These are phyloP conservation scores for Oreochromis grahami DNA, from an alignment of 2,797 vertebrate species.

Conservation along the genomic window DNA sequence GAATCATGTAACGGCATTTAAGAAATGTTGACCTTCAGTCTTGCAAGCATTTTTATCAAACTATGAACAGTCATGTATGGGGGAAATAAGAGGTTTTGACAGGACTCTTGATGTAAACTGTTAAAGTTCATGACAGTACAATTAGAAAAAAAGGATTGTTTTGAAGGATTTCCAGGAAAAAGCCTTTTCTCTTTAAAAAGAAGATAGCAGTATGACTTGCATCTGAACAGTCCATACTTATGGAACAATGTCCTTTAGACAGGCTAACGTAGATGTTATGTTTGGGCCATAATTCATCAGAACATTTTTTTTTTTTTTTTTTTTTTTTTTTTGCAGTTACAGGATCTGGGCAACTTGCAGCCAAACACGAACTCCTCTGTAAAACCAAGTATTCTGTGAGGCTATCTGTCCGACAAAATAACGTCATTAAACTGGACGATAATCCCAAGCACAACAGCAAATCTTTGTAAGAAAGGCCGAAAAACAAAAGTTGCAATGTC, in stretches of 20 bases:
- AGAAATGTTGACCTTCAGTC: neutral
- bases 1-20: neutral
- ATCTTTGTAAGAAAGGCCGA: neutral
- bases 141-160: neutral
- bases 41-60: neutral
- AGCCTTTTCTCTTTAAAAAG: neutral
- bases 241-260: neutral
- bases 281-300: neutral
- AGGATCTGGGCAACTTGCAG: neutral
- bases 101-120: neutral
- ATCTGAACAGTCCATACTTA: neutral
- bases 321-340: neutral
- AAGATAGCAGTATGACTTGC: neutral
- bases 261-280: neutral
- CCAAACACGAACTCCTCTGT: neutral
- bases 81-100: neutral
- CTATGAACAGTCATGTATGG: neutral
- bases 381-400: neutral
- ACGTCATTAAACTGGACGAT: neutral
- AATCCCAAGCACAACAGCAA: neutral
- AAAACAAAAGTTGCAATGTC: neutral
- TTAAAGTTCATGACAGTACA: neutral
- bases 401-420: neutral
- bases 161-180: neutral
- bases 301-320: neutral